phyloP scores from a whole-genome alignment of 1,140 invertebrate genomes.

The Mactra quadrangularis region DNA sequence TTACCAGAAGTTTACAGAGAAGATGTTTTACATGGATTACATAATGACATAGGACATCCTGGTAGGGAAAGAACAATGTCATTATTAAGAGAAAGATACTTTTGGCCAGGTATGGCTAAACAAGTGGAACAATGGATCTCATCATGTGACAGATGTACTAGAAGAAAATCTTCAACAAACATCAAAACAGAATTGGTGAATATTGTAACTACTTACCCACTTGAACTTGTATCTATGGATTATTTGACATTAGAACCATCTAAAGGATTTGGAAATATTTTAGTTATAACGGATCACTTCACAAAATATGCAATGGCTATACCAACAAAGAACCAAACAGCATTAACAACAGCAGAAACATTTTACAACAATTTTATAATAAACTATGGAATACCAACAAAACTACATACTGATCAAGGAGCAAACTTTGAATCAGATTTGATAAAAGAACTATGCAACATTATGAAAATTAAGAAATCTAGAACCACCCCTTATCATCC shows the following conservation, averaged over 20 bases:
- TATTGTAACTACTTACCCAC: slow-evolving; percentile 39
- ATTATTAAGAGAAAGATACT: background rate
- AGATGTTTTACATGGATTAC: background rate
- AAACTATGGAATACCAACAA: slow-evolving; percentile 45
- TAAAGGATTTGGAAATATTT: slow-evolving; percentile 27
- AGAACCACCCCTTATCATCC: slow-evolving; percentile 3
- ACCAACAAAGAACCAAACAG: slow-evolving; percentile 58
- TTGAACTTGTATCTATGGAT: slow-evolving; percentile 41
- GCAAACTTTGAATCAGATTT: slow-evolving; percentile 55
- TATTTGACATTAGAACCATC: slow-evolving; percentile 45
- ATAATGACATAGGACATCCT: slow-evolving; percentile 8
- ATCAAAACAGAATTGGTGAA: slow-evolving; percentile 7
- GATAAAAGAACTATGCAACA: slow-evolving; percentile 50
- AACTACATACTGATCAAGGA: slow-evolving; percentile 50
- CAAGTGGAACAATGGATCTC: slow-evolving; percentile 17
- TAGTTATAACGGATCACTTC: slow-evolving; percentile 60
- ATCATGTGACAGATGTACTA: slow-evolving; percentile 34
- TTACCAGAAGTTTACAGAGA: slow-evolving; percentile 14
- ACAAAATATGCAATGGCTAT: slow-evolving; percentile 54
- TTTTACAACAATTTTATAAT: slow-evolving; percentile 47
- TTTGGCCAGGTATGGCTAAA: background rate
- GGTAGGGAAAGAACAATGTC: slow-evolving; percentile 5
- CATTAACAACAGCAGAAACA: slow-evolving; percentile 47
- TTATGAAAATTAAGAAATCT: background rate
- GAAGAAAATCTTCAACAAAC: slow-evolving; percentile 28